Evolutionary conservation across 2,113 vertebrate genomes (phyloP).

Genomic region (Zootoca vivipara): DNA sequence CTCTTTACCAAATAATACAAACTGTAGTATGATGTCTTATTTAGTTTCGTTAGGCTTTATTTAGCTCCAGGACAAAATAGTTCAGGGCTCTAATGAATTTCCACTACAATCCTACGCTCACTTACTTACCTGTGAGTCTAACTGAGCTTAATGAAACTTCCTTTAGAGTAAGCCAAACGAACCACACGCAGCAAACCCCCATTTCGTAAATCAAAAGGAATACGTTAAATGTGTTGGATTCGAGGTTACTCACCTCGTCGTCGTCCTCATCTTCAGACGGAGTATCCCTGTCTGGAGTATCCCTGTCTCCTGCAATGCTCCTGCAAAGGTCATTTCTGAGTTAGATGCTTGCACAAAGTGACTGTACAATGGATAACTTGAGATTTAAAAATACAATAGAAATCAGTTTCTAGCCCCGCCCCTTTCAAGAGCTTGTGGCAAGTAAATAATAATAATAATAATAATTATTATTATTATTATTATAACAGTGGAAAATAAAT

Average conservation of each 20-base stretch:
- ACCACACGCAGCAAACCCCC: background rate
- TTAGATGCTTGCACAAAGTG: slow-evolving; percentile 34
- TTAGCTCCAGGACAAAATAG: too few relatives aligned
- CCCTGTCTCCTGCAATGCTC: background rate
- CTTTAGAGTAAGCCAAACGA: too few relatives aligned
- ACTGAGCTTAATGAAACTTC: too few relatives aligned
- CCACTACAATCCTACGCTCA: too few relatives aligned
- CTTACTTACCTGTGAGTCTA: too few relatives aligned
- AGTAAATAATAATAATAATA: too few relatives aligned
- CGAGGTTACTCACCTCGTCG: slow-evolving; percentile 54
- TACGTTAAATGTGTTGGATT: background rate
- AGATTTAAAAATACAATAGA: too few relatives aligned
- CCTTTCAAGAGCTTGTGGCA: background rate
- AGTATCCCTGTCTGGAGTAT: background rate
- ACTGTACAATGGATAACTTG: background rate
- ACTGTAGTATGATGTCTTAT: too few relatives aligned
- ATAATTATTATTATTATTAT: too few relatives aligned
- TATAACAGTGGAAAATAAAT: background rate
- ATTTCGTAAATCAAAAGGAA: background rate
- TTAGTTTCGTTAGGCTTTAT: too few relatives aligned
- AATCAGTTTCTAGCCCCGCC: background rate
- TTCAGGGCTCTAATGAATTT: too few relatives aligned
- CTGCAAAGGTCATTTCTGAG: slow-evolving; percentile 55
- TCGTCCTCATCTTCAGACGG: slow-evolving; percentile 53
- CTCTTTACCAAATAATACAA: too few relatives aligned